These are phyloP conservation scores for Latheticus oryzae DNA, from an alignment of 2,888 invertebrate species.

Conservation along the genomic window DNA sequence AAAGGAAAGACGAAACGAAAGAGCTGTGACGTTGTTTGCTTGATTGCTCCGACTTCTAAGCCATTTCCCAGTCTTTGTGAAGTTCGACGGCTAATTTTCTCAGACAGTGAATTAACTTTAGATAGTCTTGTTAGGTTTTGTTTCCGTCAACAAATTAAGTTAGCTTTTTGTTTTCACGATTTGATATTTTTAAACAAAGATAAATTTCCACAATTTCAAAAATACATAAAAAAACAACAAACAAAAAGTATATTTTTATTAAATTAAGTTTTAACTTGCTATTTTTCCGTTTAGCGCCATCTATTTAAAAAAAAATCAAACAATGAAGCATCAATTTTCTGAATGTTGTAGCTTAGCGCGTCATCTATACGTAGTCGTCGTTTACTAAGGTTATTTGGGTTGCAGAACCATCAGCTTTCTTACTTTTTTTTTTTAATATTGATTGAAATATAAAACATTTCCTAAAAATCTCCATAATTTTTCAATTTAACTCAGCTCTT, in stretches of 20 bases:
- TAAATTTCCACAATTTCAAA: neutral
- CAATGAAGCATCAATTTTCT: no score
- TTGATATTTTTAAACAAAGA: neutral
- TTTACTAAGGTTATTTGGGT: constrained; percentile 28
- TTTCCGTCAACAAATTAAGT: constrained; percentile 53
- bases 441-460: no score
- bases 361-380: no score
- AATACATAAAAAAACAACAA: neutral
- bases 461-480: no score
- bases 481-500: no score
- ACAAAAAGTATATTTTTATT: neutral
- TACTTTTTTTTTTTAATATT: neutral
- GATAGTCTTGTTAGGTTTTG: constrained; percentile 51
- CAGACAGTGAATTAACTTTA: constrained; percentile 51
- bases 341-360: no score
- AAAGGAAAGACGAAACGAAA: constrained; percentile 27
- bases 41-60: constrained; percentile 52
- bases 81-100: constrained; percentile 53
- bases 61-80: constrained; percentile 52
- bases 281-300: constrained; percentile 14
- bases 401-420: constrained; percentile 21
- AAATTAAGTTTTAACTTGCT: neutral
- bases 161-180: constrained; percentile 41
- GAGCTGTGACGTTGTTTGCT: constrained; percentile 46
- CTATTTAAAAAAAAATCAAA: no score